These are phyloP conservation scores for Argyrosomus regius DNA, from an alignment of 2,797 vertebrate species.

Conservation along the genomic window DNA sequence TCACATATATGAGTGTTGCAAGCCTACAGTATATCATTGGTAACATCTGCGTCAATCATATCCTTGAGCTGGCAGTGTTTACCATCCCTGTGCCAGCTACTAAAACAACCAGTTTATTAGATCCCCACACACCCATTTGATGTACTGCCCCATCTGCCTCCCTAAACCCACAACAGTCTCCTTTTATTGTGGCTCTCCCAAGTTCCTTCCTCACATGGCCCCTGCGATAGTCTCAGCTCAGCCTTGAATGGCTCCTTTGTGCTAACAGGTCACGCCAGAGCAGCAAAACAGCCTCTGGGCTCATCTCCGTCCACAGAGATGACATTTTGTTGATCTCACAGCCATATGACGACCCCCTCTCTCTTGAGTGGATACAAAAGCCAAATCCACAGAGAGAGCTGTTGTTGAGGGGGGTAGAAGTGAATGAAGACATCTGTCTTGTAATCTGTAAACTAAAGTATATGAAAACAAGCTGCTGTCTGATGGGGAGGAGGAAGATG, in stretches of 20 bases:
- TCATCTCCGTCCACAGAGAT: slow-evolving; percentile 59
- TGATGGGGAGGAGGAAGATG: not conserved
- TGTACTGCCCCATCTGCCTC: slow-evolving; percentile 70
- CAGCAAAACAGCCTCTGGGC: slow-evolving; percentile 59
- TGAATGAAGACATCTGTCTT: slow-evolving; percentile 66
- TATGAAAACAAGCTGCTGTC: slow-evolving; percentile 54
- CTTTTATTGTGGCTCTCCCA: slow-evolving; percentile 64
- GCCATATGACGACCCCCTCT: slow-evolving; percentile 57
- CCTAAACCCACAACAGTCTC: slow-evolving; percentile 67
- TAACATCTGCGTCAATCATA: slow-evolving; percentile 54
- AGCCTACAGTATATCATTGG: not conserved
- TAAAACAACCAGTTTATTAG: slow-evolving; percentile 75
- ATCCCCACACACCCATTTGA: slow-evolving; percentile 61
- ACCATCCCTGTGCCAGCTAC: slow-evolving; percentile 51
- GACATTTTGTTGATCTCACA: slow-evolving; percentile 68
- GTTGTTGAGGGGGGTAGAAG: slow-evolving; percentile 43
- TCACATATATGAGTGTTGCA: not conserved
- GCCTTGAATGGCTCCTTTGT: slow-evolving; percentile 80
- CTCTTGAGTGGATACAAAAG: slow-evolving; percentile 56
- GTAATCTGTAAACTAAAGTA: slow-evolving; percentile 61
- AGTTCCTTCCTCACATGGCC: slow-evolving; percentile 50
- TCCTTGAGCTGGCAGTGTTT: slow-evolving; percentile 59
- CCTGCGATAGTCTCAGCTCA: slow-evolving; percentile 48
- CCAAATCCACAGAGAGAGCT: slow-evolving; percentile 53
- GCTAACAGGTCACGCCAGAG: slow-evolving; percentile 61